phyloP scores from a whole-genome alignment of 2,113 vertebrate species.

The Sterrhoptilus dennistouni region DNA sequence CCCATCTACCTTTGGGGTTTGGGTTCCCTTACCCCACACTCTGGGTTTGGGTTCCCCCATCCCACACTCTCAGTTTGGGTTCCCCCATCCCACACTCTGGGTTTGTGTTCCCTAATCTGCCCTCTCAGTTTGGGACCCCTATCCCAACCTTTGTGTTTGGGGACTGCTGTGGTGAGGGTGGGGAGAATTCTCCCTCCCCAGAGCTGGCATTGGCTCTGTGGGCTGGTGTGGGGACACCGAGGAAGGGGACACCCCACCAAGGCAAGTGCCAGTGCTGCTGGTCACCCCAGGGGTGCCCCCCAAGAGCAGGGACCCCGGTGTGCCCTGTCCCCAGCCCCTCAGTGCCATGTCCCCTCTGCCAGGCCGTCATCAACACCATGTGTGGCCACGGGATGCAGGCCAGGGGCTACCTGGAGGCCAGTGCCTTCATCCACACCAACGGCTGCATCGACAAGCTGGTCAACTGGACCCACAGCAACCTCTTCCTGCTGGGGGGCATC shows the following conservation, averaged over 20 bases:
- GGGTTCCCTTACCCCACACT: too few species aligned
- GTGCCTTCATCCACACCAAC: slow-evolving; percentile 81
- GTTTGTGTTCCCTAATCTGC: neutral
- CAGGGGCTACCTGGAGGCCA: slow-evolving; percentile 71
- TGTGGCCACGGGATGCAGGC: slow-evolving; percentile 88
- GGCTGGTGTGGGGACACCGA: neutral
- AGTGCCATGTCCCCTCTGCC: neutral
- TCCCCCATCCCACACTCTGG: fast-evolving
- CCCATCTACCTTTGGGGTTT: neutral
- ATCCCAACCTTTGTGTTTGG: fast-evolving
- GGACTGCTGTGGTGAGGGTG: neutral
- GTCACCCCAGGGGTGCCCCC: neutral
- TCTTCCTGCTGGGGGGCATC: slow-evolving; percentile 88
- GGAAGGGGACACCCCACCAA: neutral
- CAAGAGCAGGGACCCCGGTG: neutral
- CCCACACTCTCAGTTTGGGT: neutral
- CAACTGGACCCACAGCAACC: slow-evolving; percentile 92
- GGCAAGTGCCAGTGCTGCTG: neutral
- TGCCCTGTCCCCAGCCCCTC: neutral
- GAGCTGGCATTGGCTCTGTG: neutral
- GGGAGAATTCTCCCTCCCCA: neutral
- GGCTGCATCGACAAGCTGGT: slow-evolving; percentile 94
- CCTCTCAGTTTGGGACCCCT: neutral
- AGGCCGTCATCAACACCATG: slow-evolving; percentile 93
- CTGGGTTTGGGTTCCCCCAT: neutral